These are phyloP conservation scores for Erpornis zantholeuca DNA, from an alignment of 2,113 vertebrate genomes.

Conservation along the genomic window DNA sequence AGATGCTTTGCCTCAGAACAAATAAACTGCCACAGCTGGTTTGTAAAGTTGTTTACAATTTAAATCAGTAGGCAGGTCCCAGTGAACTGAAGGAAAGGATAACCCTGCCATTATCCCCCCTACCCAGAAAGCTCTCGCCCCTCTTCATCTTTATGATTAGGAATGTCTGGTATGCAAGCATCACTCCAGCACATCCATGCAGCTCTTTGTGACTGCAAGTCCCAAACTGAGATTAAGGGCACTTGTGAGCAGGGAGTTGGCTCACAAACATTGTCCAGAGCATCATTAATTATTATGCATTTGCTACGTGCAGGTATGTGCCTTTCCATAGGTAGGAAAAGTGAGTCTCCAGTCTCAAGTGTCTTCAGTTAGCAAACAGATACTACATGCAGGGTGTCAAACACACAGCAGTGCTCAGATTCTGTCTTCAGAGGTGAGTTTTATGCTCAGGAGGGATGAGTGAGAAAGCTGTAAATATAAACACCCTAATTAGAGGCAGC, in stretches of 20 bases:
- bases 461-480: slow-evolving; percentile 15
- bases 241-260: not conserved
- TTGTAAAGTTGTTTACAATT: not conserved
- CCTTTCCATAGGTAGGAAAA: not conserved
- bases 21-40: not conserved
- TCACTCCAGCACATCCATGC: slow-evolving; percentile 9
- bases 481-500: not conserved
- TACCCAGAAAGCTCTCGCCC: not conserved
- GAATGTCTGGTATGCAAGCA: slow-evolving; percentile 61
- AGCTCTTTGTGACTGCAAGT: not conserved
- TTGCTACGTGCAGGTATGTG: not conserved
- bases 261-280: not conserved
- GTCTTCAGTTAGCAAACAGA: not conserved
- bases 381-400: not conserved
- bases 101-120: not conserved
- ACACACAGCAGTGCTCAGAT: not conserved
- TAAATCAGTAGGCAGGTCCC: not conserved
- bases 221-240: not conserved
- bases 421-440: not conserved
- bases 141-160: slow-evolving; percentile 18
- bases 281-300: not conserved
- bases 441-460: not conserved
- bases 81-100: not conserved
- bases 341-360: not conserved
- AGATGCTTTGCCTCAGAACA: not conserved